Evolutionary conservation across 2,888 invertebrate species (phyloP).

Genomic region (Mythimna vitellina): DNA sequence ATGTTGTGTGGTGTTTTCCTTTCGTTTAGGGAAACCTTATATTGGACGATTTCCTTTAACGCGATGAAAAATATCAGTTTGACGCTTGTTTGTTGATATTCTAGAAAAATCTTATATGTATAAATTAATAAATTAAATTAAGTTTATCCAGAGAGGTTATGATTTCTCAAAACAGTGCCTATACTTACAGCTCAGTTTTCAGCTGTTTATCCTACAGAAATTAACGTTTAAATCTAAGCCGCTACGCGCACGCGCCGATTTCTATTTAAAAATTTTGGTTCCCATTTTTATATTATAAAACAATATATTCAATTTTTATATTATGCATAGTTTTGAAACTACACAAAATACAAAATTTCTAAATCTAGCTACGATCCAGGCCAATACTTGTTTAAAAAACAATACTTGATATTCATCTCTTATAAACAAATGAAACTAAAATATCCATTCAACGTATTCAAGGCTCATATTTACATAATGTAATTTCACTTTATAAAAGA

Average conservation of each 20-base stretch:
- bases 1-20: neutral
- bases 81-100: neutral
- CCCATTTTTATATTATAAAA: neutral
- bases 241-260: constrained; percentile 1
- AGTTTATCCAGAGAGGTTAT: neutral
- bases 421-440: neutral
- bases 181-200: constrained; percentile 7
- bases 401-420: neutral
- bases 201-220: neutral
- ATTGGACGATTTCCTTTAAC: neutral
- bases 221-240: neutral
- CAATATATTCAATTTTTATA: neutral
- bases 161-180: constrained; percentile 8
- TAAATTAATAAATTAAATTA: neutral
- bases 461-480: neutral
- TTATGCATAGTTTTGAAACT: neutral
- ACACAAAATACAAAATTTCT: too few relatives aligned
- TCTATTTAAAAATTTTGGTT: neutral
- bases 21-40: constrained; percentile 3
- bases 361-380: neutral
- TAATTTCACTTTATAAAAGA: constrained; percentile 10
- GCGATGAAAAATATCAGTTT: neutral
- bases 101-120: neutral
- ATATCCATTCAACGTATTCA: neutral
- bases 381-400: neutral